These are phyloP conservation scores for Carduelis carduelis DNA, from an alignment of 2,797 vertebrate species.

Conservation along the genomic window DNA sequence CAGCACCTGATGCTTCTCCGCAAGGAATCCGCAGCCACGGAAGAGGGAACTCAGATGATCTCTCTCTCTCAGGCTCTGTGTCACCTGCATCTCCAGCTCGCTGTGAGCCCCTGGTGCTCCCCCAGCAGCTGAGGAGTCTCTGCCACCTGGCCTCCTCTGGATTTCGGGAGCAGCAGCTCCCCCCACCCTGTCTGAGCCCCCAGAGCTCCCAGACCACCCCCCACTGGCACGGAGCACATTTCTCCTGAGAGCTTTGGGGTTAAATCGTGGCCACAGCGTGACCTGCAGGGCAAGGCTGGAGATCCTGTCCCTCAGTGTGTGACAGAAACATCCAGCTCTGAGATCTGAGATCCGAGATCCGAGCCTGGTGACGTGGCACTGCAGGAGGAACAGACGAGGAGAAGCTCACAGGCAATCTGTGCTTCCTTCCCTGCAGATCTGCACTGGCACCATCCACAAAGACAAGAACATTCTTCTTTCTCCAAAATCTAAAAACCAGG, in stretches of 20 bases:
- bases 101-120: neutral
- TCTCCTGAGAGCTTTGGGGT: neutral
- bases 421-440: neutral
- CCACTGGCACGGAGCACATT: neutral
- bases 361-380: fast-evolving
- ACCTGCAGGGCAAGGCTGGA: neutral
- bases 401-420: neutral
- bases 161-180: neutral
- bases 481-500: neutral
- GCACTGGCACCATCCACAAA: neutral
- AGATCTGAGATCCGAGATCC: neutral
- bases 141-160: neutral
- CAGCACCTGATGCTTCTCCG: neutral
- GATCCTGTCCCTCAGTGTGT: fast-evolving
- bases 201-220: too few species aligned
- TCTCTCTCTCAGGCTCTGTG: neutral
- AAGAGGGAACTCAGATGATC: too few species aligned
- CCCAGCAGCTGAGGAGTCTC: neutral
- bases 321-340: neutral
- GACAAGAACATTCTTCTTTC: too few species aligned
- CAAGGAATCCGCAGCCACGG: neutral
- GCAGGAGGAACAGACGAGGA: neutral
- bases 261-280: neutral
- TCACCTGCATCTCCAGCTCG: neutral
- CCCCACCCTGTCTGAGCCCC: neutral